phyloP scores from a whole-genome alignment of 2,797 vertebrate genomes.

The Perodicticus potto region DNA sequence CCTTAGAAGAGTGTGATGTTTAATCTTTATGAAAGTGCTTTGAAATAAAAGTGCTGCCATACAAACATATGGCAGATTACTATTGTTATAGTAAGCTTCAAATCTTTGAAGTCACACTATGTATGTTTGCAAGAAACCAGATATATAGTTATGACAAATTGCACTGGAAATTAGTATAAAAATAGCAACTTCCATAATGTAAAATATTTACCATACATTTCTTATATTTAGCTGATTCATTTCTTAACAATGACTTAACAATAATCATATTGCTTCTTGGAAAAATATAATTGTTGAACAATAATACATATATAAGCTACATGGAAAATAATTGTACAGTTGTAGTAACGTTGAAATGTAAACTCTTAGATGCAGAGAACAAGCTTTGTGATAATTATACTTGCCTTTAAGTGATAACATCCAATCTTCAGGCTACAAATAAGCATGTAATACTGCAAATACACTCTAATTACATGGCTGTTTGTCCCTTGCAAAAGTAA shows the following conservation, averaged over 20 bases:
- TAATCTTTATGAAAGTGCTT: conserved; percentile 33
- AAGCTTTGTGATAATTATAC: conserved; percentile 78
- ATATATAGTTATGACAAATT: conserved; percentile 47
- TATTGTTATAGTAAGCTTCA: conserved; percentile 43
- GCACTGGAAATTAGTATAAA: conserved; percentile 65
- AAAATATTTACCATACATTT: conserved; percentile 67
- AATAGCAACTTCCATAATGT: conserved; percentile 26
- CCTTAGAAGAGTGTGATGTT: not conserved
- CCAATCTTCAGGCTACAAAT: conserved; percentile 82
- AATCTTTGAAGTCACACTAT: conserved; percentile 50
- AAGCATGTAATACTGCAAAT: conserved; percentile 79
- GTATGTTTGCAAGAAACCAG: conserved; percentile 53
- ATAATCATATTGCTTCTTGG: conserved; percentile 50
- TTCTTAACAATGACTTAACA: conserved; percentile 64
- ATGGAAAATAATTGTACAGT: conserved; percentile 60
- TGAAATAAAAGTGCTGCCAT: conserved; percentile 62
- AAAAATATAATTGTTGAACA: conserved; percentile 71
- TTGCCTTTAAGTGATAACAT: conserved; percentile 79
- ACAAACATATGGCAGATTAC: conserved; percentile 13
- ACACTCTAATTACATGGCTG: conserved; percentile 84
- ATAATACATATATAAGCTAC: conserved; percentile 64
- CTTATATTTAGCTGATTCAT: conserved; percentile 43
- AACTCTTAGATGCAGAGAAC: conserved; percentile 67
- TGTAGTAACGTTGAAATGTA: conserved; percentile 64
- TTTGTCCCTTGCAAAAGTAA: conserved; percentile 82